These are phyloP conservation scores for Gallirallus australis DNA, from an alignment of 2,797 vertebrate species.

Conservation along the genomic window DNA sequence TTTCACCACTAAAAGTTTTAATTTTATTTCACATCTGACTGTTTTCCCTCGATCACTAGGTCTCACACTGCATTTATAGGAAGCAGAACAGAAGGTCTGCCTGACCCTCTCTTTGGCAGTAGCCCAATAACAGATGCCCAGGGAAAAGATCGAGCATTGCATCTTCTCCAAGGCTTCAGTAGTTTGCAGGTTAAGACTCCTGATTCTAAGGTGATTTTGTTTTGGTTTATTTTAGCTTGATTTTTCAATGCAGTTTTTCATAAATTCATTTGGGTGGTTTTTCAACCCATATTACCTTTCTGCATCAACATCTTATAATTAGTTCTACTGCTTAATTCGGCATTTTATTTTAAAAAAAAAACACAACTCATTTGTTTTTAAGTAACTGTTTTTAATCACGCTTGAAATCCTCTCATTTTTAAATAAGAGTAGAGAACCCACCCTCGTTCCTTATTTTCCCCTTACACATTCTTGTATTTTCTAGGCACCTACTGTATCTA, in stretches of 20 bases:
- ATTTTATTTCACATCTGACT: not conserved
- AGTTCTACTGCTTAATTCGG: not conserved
- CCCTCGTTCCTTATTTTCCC: not conserved
- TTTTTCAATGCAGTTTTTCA: not conserved
- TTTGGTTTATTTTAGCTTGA: not conserved
- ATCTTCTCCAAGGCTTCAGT: not conserved
- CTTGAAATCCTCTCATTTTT: not conserved
- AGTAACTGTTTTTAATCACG: not conserved
- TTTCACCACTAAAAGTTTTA: not conserved
- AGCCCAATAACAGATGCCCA: not conserved
- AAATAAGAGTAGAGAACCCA: not conserved
- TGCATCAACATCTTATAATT: not conserved
- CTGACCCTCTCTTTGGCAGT: not conserved
- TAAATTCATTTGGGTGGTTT: not conserved
- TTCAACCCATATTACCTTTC: not conserved
- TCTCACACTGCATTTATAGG: not conserved
- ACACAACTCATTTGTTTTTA: not conserved
- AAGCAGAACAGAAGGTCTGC: too few relatives aligned
- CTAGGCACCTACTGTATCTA: not conserved
- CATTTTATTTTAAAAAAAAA: not conserved
- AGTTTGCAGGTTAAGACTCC: not conserved
- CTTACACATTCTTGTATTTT: not conserved
- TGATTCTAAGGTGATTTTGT: not conserved
- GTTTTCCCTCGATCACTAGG: not conserved
- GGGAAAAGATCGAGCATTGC: not conserved